Evolutionary conservation across 2,888 invertebrate species (phyloP).

Genomic region (Diaphora mendica): DNA sequence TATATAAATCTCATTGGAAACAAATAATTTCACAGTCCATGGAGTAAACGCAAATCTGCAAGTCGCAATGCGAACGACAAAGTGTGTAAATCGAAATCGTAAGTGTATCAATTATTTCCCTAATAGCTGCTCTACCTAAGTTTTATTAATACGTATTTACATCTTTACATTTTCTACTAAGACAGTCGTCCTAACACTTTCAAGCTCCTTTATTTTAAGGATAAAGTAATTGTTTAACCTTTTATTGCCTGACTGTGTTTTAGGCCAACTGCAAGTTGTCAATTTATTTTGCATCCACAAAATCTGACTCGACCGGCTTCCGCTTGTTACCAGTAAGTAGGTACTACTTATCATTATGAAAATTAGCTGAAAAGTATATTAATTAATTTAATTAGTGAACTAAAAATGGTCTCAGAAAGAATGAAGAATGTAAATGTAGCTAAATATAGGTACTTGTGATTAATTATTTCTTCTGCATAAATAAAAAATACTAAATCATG

Average conservation of each 20-base stretch:
- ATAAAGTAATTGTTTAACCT: neutral
- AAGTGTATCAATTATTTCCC: constrained; percentile 22
- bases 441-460: neutral
- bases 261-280: constrained; percentile 62
- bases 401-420: neutral
- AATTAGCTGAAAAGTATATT: neutral
- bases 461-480: neutral
- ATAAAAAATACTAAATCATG: neutral
- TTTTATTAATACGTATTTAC: too few species aligned
- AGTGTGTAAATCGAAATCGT: constrained; percentile 54
- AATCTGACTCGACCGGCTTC: constrained; percentile 62
- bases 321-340: constrained; percentile 62
- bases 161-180: too few species aligned
- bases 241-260: neutral
- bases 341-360: neutral
- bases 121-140: too few species aligned
- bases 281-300: constrained; percentile 70
- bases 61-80: constrained; percentile 52
- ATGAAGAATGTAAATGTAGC: too few species aligned
- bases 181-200: too few species aligned
- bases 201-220: too few species aligned
- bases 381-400: neutral
- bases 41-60: constrained; percentile 56
- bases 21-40: constrained; percentile 55
- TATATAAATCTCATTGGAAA: neutral